Evolutionary conservation across 2,888 invertebrate species (phyloP), one percentile per base, ranked within the genome.

Genomic region (Diaphora mendica): DNA sequence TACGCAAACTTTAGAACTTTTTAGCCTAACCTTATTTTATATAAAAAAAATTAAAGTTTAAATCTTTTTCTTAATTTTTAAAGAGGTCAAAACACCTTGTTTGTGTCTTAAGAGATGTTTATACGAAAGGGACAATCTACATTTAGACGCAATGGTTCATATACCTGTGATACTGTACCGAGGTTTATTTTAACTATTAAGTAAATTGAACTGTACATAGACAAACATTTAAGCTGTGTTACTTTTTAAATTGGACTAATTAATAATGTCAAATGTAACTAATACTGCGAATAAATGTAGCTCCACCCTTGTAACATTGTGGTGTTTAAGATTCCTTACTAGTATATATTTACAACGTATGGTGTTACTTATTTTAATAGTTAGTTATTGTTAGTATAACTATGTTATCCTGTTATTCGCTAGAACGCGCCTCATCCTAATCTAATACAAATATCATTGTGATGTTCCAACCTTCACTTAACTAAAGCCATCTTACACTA

Each of bases 281-380:
- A 68, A 76, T 55, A 62, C 62, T 74, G 76, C 81, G 79, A 77
- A 81, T 82, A 85, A 86, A 86, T 86, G 86, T 85, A 86, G 82
- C 69, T 76, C 75, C 74, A 79, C 80, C 81, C 80, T 79, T 75
- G 68, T 77, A 81, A 81, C 35, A 64, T 71, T 51, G 84, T 84
- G 84, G 73, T 84, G 85, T 87, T 87, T 88, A 85, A 86, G 87
- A 87, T 84, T 82, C 79, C 85, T 90, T 89, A 88, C 81, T 85
- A 80, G 75, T 87, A 88, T 85, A 86, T 93, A 93, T 92, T 91
- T 93, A 92, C 92, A 93, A 79, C 85, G 86, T 87, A 85, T 82
- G 80, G 85, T 88, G 85, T 85, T 81, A 77, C 84, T 82, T 87
- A 87, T 73, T 80, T 84, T 17, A 85, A 76, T 86, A 87, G 82